A percentile compares a stretch with the other conserved stretches of the same genome.
Evolutionary conservation across 2,888 invertebrate genomes (phyloP).

Genomic region (Clunio marinus): DNA sequence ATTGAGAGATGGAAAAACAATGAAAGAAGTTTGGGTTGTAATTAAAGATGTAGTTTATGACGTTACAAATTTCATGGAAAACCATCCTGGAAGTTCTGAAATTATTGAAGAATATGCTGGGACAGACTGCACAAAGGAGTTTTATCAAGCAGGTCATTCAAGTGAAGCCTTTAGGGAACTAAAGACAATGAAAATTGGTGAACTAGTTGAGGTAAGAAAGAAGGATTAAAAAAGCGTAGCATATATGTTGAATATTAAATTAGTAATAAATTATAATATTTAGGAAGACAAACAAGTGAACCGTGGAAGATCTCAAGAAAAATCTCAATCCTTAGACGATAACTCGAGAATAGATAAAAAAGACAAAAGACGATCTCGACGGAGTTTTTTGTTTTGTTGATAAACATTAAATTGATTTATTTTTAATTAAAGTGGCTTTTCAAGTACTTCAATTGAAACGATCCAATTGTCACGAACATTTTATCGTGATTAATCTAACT

Average conservation of each 20-base stretch:
- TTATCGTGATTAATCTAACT: too few relatives aligned
- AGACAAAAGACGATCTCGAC: neutral
- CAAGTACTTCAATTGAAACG: too few relatives aligned
- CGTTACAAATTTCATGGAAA: conserved; percentile 52
- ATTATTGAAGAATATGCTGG: conserved; percentile 62
- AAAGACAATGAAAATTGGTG: conserved; percentile 62
- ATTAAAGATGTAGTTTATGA: conserved; percentile 65
- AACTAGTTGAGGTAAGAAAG: conserved; percentile 56
- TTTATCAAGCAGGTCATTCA: conserved; percentile 65
- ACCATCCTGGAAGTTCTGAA: conserved; percentile 70
- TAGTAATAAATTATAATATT: neutral
- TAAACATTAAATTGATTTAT: too few relatives aligned
- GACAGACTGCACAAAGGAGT: conserved; percentile 61
- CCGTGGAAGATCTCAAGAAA: neutral
- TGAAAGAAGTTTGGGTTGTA: conserved; percentile 59
- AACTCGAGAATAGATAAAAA: neutral
- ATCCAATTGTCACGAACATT: too few relatives aligned
- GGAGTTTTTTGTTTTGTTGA: conserved; percentile 8
- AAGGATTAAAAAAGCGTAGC: too few relatives aligned
- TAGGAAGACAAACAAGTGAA: neutral
- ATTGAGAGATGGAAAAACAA: conserved; percentile 56
- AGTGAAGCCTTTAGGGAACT: conserved; percentile 58
- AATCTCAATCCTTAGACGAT: neutral
- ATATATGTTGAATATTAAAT: too few relatives aligned
- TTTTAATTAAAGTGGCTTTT: too few relatives aligned